Percentiles rank a stretch among this genome's conserved stretches.
These are phyloP conservation scores for Sus cebifrons DNA, from an alignment of 2,797 vertebrate species.

Conservation along the genomic window DNA sequence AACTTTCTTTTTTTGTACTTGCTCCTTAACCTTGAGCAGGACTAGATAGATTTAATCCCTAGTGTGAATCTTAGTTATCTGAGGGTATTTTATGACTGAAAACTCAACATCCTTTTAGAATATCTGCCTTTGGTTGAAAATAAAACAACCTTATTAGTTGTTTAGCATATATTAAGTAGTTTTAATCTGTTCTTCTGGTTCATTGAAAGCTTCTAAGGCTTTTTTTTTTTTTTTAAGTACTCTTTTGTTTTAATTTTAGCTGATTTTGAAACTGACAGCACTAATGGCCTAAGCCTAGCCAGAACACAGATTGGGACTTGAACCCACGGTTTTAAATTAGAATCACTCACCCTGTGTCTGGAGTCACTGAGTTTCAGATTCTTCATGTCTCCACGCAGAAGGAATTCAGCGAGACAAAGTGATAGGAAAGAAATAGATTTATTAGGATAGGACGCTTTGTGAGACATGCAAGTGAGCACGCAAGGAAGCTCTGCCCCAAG, in stretches of 20 bases:
- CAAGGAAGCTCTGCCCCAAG: too few species aligned
- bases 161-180: conserved; percentile 14
- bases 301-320: too few species aligned
- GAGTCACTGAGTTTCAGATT: too few species aligned
- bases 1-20: conserved; percentile 8
- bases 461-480: too few species aligned
- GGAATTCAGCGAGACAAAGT: too few species aligned
- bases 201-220: conserved; percentile 37
- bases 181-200: conserved; percentile 4
- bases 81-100: conserved; percentile 62
- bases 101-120: conserved; percentile 25
- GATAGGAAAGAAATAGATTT: too few species aligned
- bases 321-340: too few species aligned
- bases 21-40: conserved; percentile 52
- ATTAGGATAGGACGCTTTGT: too few species aligned
- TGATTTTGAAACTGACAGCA: background rate
- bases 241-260: conserved; percentile 48
- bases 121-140: conserved; percentile 67
- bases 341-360: too few species aligned
- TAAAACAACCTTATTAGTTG: background rate
- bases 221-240: background rate
- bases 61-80: conserved; percentile 59
- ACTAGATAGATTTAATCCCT: conserved; percentile 68
- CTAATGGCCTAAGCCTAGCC: too few species aligned
- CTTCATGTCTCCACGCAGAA: too few species aligned